phyloP scores from a whole-genome alignment of 2,888 invertebrate species.

The Melieria crassipennis region DNA sequence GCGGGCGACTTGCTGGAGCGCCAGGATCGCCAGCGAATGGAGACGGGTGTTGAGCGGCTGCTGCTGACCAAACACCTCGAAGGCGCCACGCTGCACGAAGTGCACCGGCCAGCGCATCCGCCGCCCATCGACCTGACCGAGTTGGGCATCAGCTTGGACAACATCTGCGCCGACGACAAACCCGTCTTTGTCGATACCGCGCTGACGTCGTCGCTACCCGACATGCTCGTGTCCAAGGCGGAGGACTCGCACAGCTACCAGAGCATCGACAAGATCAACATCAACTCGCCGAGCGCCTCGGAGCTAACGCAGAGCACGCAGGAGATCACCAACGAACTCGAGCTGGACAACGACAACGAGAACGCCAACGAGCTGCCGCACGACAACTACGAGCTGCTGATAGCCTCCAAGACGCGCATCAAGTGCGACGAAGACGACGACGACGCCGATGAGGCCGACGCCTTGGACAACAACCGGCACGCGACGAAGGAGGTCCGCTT shows the following conservation, averaged over 20 bases:
- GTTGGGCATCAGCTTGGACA: conserved; percentile 68
- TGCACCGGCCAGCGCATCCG: conserved; percentile 69
- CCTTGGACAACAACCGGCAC: conserved; percentile 42
- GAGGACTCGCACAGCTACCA: conserved; percentile 64
- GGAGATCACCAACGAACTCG: conserved; percentile 60
- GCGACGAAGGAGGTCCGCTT: conserved; percentile 62
- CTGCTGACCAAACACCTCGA: conserved; percentile 55
- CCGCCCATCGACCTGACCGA: conserved; percentile 72
- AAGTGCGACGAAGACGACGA: conserved; percentile 39
- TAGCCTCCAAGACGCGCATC: conserved; percentile 41
- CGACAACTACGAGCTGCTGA: conserved; percentile 53
- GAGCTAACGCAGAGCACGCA: conserved; percentile 64
- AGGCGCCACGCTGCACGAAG: conserved; percentile 55
- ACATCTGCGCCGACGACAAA: conserved; percentile 68
- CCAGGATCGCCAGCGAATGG: conserved; percentile 56
- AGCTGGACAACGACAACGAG: conserved; percentile 55
- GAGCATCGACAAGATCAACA: conserved; percentile 63
- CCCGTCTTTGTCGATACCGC: conserved; percentile 61
- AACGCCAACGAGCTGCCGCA: conserved; percentile 54
- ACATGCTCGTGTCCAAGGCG: conserved; percentile 63
- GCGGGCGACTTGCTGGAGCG: conserved; percentile 58
- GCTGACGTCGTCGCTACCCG: conserved; percentile 72
- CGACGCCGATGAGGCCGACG: conserved; percentile 42
- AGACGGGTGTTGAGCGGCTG: conserved; percentile 56
- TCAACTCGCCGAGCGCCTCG: conserved; percentile 61